Base-by-base conservation (phyloP, 2,797 vertebrate species). In the Streptopelia turtur region DNA sequence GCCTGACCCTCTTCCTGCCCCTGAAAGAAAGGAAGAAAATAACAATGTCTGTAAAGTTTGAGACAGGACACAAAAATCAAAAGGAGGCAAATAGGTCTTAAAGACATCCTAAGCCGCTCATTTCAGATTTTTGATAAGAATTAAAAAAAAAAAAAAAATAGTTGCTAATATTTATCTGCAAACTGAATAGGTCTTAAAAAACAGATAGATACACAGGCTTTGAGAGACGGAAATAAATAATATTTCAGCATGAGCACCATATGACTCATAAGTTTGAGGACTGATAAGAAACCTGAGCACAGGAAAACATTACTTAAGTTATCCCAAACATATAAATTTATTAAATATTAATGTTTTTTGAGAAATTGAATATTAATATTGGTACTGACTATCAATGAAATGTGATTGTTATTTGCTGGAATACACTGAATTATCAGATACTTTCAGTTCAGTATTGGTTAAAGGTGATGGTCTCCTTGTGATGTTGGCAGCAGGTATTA, bases 51-150 rank as follows among this genome's bases (percentile, higher is more conserved):
- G 43, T 94, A 79, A 96, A 86, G 50, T 90, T 84, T 78, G 37
- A 83, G 90, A 89, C 63, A 90, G 66, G 24, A 68, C 41, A 83
- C 78, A 91, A 89, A 95, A 93, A 28, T 57, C 64, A 28, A 41
- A 70, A 90, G 79, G 57, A 53, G 17, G 2, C 23, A 72, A 89
- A 90, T 68, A 92, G 72, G 77, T 89, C 74, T 95, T 89, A 88
- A 53, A 47, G 37, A 3, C 13, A 5, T 92, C 69, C 69, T 87
- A 75, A 86, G 57, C 33, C 27, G 53, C 66, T 91, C 31, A 37
- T 70, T 89, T 93, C 59, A 86, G 41, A 16, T 78, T 87, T 49
- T 41, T 63, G 57, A 85, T 82, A 43, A 72, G 33, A 86, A 89
- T 6, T 11, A 82, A 78, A 13, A n/a, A n/a, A n/a, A n/a, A 41